phyloP scores from a whole-genome alignment of 2,797 vertebrate genomes.

The Champsocephalus gunnari region DNA sequence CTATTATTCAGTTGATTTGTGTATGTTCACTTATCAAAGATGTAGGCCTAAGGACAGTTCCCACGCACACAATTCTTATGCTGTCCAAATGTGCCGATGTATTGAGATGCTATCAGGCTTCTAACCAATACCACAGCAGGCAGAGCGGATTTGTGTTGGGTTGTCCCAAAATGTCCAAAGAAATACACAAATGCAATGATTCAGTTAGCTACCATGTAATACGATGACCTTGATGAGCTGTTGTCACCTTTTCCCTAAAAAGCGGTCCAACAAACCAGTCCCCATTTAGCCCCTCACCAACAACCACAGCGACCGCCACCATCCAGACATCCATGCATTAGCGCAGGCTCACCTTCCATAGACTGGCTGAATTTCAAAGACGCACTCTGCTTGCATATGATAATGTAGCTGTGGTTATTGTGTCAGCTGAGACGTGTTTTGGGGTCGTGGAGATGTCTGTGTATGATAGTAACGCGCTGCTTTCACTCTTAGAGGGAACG shows the following conservation, averaged over 20 bases:
- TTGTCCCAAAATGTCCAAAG: no score
- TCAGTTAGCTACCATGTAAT: conserved; percentile 27
- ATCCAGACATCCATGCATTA: conserved; percentile 31
- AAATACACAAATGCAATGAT: conserved; percentile 13
- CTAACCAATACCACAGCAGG: conserved; percentile 16
- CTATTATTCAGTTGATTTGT: conserved; percentile 45
- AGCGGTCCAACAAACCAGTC: conserved; percentile 19
- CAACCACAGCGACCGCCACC: conserved; percentile 22
- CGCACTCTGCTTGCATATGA: conserved; percentile 37
- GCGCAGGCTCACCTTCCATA: conserved; percentile 56
- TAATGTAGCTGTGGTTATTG: conserved; percentile 58
- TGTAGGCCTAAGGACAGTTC: conserved; percentile 60
- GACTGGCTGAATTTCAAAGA: conserved; percentile 51
- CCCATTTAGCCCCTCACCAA: not conserved
- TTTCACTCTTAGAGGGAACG: conserved; percentile 38
- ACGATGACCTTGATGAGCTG: conserved; percentile 41
- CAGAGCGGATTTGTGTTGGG: not conserved
- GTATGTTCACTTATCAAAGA: conserved; percentile 65
- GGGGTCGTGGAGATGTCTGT: conserved; percentile 65
- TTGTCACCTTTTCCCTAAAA: conserved; percentile 36
- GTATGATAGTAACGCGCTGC: conserved; percentile 49
- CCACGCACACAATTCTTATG: conserved; percentile 50
- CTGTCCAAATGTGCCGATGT: conserved; percentile 62
- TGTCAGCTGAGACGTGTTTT: conserved; percentile 74
- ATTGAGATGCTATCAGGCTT: conserved; percentile 56